Evolutionary conservation across 2,888 invertebrate genomes (phyloP).

Genomic region (Amiota mariae): DNA sequence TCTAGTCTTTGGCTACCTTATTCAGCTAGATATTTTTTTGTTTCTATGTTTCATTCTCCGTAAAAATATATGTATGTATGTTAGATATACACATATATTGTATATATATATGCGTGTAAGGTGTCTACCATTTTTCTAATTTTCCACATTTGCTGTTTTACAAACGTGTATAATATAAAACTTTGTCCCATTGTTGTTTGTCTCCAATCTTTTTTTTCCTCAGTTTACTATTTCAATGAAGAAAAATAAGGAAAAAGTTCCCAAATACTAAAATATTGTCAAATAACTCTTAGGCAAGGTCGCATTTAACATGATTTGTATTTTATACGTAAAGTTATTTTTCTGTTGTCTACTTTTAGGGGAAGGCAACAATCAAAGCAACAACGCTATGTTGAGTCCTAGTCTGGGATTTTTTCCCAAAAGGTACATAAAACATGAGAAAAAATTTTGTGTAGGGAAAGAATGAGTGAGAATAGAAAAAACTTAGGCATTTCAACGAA

Average conservation of each 20-base stretch:
- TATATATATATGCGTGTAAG: too few species aligned
- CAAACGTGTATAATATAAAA: too few species aligned
- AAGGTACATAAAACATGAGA: conserved; percentile 13
- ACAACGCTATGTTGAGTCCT: not conserved
- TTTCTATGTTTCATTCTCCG: too few species aligned
- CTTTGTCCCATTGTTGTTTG: not conserved
- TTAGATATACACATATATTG: too few species aligned
- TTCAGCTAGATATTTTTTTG: too few species aligned
- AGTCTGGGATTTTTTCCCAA: conserved; percentile 8
- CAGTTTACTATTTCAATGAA: too few species aligned
- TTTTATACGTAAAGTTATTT: conserved; percentile 38
- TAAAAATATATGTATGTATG: too few species aligned
- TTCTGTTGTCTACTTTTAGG: not conserved
- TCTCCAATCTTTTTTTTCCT: not conserved
- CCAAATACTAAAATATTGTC: too few species aligned
- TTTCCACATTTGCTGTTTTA: not conserved
- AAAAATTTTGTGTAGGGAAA: not conserved
- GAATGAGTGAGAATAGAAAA: conserved; percentile 47
- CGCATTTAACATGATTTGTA: conserved; percentile 46
- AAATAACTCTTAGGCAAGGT: not conserved
- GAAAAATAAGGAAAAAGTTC: too few species aligned
- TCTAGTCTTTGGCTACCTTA: not conserved
- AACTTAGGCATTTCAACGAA: conserved; percentile 47
- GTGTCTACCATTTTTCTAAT: not conserved
- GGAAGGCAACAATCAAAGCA: not conserved